Evolutionary conservation across 2,888 invertebrate species (phyloP).

Genomic region (Parnassius apollo): DNA sequence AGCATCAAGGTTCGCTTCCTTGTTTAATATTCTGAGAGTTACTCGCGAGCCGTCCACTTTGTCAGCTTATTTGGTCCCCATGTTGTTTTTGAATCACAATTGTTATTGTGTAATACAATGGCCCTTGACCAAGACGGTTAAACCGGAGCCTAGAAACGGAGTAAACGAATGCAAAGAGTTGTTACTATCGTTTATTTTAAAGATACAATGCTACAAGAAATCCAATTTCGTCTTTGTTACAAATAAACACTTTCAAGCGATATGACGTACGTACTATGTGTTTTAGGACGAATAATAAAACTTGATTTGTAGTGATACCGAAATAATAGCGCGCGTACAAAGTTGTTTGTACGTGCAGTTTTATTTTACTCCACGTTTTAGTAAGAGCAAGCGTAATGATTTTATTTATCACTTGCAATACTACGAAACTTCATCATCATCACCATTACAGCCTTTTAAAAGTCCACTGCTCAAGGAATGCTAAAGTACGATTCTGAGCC

Average conservation of each 20-base stretch:
- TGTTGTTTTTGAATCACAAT: slow-evolving; percentile 66
- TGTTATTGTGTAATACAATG: slow-evolving; percentile 61
- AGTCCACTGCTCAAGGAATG: too few species aligned
- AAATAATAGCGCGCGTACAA: slow-evolving; percentile 16
- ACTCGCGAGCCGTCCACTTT: slow-evolving; percentile 43
- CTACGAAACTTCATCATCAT: slow-evolving; percentile 6
- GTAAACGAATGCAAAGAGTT: slow-evolving; percentile 24
- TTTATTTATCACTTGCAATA: slow-evolving; percentile 18
- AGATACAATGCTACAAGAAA: slow-evolving; percentile 37
- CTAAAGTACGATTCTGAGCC: too few species aligned
- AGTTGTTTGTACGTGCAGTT: slow-evolving; percentile 15
- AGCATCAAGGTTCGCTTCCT: slow-evolving; percentile 45
- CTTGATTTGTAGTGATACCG: slow-evolving; percentile 19
- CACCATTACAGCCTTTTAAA: too few species aligned
- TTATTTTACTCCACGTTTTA: slow-evolving; percentile 20
- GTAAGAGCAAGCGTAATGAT: slow-evolving; percentile 20
- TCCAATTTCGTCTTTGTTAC: slow-evolving; percentile 39
- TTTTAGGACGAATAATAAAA: slow-evolving; percentile 14
- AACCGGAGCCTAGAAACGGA: not conserved
- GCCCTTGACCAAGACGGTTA: slow-evolving; percentile 38
- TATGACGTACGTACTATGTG: slow-evolving; percentile 27
- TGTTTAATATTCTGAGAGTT: slow-evolving; percentile 60
- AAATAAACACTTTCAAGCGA: slow-evolving; percentile 30
- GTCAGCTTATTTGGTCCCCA: slow-evolving; percentile 64
- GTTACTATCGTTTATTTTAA: slow-evolving; percentile 28